Evolutionary conservation across 2,888 invertebrate genomes (phyloP), one percentile per base, ranked within the genome.

Genomic region (Troides helena): DNA sequence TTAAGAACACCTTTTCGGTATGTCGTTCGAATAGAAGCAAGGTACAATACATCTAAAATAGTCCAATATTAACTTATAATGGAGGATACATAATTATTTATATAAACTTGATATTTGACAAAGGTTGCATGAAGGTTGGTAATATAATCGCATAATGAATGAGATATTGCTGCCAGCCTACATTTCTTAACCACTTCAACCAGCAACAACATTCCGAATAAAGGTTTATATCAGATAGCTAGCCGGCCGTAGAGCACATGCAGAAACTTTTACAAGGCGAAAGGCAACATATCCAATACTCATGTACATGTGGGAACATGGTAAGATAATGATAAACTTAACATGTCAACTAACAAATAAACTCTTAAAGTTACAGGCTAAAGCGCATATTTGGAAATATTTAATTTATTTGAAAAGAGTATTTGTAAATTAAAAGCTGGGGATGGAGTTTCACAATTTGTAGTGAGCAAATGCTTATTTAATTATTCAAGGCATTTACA

Each of bases 1-100:
- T 1, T 23, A 46, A 17, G n/a, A n/a, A 67, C 30, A 39, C 68
- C 63, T 21, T 68, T 39, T 53, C 58, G 63, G 59, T 68, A 64
- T 50, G 56, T 67, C n/a, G 12, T 25, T 39, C 21, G 23, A 59
- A 30, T 57, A 43, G 23, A 64, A 57, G 62, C 57, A 25, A 57
- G 12, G 3, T 67, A 62, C 30, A 61, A 36, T 66, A 53, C 0
- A 23, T 58, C 57, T 23, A 58, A 58, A 58, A 58, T 21, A 21
- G 21, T 56, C 53, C 57, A n/a, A 21, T 57, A 57, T 57, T 57
- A 21, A 57, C 57, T 57, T 23, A 58, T 8, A 25, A 58, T 58
- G 57, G n/a, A 56, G 18, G 21, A 5, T 56, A 56, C 10, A 8
- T 21, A 21, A 56, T 53, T 18, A 53, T 56, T 21, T n/a, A 56